phyloP scores from a whole-genome alignment of 2,797 vertebrate species.

The Tokudaia tokunoshimensis region DNA sequence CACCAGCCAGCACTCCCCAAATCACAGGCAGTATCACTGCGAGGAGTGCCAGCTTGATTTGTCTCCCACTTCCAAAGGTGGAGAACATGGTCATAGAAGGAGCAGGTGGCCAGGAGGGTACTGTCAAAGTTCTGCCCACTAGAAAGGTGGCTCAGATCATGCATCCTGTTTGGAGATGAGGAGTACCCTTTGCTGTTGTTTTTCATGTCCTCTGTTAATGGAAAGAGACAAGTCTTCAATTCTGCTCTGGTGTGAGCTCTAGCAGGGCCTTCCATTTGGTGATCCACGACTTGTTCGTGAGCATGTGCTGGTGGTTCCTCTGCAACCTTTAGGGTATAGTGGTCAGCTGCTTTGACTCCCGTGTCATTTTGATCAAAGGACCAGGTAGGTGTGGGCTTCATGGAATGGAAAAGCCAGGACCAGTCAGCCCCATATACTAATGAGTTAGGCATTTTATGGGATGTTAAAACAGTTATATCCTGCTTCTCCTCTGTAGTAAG shows the following conservation, averaged over 20 bases:
- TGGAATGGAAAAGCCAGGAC: slow-evolving; percentile 88
- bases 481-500: slow-evolving; percentile 86
- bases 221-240: not conserved
- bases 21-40: not conserved
- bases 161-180: rapidly evolving
- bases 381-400: not conserved
- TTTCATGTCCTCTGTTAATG: not conserved
- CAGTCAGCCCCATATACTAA: slow-evolving; percentile 97
- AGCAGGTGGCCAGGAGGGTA: slow-evolving; percentile 94
- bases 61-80: slow-evolving; percentile 96
- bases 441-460: slow-evolving; percentile 93
- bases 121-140: slow-evolving; percentile 63
- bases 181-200: rapidly evolving
- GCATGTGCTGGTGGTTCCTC: slow-evolving; percentile 92
- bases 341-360: slow-evolving; percentile 19
- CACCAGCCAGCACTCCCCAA: not conserved
- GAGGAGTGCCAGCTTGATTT: slow-evolving; percentile 66
- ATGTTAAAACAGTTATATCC: slow-evolving; percentile 88
- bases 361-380: not conserved
- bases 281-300: slow-evolving; percentile 90
- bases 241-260: not conserved
- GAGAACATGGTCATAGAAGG: slow-evolving; percentile 96
- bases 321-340: slow-evolving; percentile 90
- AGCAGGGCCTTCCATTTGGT: slow-evolving; percentile 87
- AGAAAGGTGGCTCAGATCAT: not conserved